Percentiles rank a stretch among this genome's conserved stretches.
Evolutionary conservation across 2,797 vertebrate genomes (phyloP).

Genomic region (Gobio occitaniae): DNA sequence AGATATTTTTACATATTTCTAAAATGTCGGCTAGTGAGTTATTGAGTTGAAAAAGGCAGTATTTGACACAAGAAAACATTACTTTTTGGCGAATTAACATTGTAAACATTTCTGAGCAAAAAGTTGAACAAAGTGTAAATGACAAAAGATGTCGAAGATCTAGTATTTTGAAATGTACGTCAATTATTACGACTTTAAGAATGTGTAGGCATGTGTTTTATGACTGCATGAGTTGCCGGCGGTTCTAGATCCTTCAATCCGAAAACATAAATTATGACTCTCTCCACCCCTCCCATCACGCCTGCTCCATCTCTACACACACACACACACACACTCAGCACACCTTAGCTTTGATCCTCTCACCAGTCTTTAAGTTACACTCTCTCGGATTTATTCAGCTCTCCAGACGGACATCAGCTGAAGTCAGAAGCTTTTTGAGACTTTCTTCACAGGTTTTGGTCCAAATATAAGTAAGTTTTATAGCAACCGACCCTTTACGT

Average conservation of each 20-base stretch:
- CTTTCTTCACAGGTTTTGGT: conserved; percentile 4
- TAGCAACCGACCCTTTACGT: neutral
- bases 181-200: neutral
- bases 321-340: neutral
- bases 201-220: neutral
- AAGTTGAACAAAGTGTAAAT: neutral
- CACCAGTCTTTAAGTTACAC: neutral
- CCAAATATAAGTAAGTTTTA: conserved; percentile 29
- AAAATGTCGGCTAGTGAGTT: neutral
- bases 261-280: conserved; percentile 11
- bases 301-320: neutral
- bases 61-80: neutral
- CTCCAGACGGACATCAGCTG: neutral
- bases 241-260: neutral
- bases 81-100: neutral
- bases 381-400: neutral
- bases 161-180: neutral
- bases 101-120: neutral
- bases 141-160: neutral
- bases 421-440: conserved; percentile 16
- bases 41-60: neutral
- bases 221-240: neutral
- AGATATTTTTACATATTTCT: conserved; percentile 15
- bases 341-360: neutral
- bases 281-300: conserved; percentile 1